Conservation (phyloP, 1,140 invertebrate species). For the Cydia splendana region DNA sequence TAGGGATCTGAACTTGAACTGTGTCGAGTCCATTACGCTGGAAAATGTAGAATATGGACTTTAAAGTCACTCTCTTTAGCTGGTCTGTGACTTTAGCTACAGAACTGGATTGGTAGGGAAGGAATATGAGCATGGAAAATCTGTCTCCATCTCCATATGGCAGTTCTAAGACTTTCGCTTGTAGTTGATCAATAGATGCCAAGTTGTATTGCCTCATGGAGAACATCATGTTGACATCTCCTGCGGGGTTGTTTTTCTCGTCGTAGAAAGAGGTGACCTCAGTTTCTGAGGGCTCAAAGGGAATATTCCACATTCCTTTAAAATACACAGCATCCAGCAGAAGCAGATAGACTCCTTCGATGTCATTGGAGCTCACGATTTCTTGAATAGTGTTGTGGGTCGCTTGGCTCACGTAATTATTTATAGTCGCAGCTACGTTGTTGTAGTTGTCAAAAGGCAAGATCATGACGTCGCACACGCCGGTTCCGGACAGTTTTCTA, state of each 20-base stretch:
- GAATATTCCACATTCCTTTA: conserved; percentile 84
- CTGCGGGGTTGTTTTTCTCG: conserved; percentile 59
- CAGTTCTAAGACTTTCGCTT: conserved; percentile 82
- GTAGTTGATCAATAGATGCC: conserved; percentile 57
- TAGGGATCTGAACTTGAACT: conserved; percentile 81
- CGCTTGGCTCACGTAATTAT: conserved; percentile 51
- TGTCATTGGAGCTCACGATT: conserved; percentile 59
- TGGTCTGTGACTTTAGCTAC: conserved; percentile 63
- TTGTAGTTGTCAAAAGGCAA: conserved; percentile 47
- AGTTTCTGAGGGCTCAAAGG: conserved; percentile 82
- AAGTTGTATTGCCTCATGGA: conserved; percentile 55
- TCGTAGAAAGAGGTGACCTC: conserved; percentile 69
- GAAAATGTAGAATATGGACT: conserved; percentile 71
- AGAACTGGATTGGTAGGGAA: conserved; percentile 74
- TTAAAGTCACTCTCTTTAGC: conserved; percentile 75
- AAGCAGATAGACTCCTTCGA: conserved; percentile 80
- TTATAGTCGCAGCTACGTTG: conserved; percentile 47
- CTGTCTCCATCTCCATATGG: conserved; percentile 82
- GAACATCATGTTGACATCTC: conserved; percentile 76
- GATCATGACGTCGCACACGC: conserved; percentile 45
- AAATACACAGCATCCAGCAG: conserved; percentile 88
- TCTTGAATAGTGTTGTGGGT: conserved; percentile 60
- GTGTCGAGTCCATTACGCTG: conserved; percentile 56
- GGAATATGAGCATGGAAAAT: conserved; percentile 83
- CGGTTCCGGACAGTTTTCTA: conserved; percentile 36